A percentile compares a stretch with the other conserved stretches of the same genome.
phyloP scores from a whole-genome alignment of 2,888 invertebrate genomes.

The Dryomyza anilis region DNA sequence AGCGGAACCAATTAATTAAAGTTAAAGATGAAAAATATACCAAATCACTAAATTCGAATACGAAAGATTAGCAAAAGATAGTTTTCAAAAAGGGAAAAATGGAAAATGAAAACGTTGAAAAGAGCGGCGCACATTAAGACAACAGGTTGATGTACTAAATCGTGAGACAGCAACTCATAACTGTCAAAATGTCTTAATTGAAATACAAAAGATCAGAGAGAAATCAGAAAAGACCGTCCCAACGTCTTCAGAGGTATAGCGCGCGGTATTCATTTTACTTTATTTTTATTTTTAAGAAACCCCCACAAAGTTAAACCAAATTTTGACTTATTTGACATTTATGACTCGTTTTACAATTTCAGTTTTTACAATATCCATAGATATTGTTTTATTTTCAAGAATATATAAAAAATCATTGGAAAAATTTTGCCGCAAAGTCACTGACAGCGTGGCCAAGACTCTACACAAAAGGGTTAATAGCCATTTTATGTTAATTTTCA shows the following conservation, averaged over 20 bases:
- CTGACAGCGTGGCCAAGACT: conserved; percentile 9
- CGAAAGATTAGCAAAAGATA: too few species aligned
- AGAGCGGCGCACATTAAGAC: background rate
- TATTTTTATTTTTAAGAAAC: too few species aligned
- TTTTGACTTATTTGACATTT: conserved; percentile 40
- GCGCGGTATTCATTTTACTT: too few species aligned
- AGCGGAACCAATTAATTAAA: too few species aligned
- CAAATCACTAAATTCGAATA: too few species aligned
- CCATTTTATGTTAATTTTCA: conserved; percentile 3
- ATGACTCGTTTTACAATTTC: conserved; percentile 25
- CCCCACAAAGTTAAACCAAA: conserved; percentile 35
- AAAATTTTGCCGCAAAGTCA: conserved; percentile 20
- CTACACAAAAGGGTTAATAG: conserved; percentile 22
- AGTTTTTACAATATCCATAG: too few species aligned
- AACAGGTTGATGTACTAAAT: too few species aligned
- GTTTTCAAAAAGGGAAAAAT: too few species aligned
- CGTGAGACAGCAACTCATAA: background rate
- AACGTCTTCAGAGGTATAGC: too few species aligned
- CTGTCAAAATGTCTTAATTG: conserved; percentile 29
- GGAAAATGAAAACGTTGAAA: too few species aligned
- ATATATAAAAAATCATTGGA: background rate
- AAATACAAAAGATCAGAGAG: conserved; percentile 23
- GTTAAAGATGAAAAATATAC: too few species aligned
- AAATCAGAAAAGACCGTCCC: background rate
- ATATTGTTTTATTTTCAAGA: too few species aligned